Conservation (phyloP, 2,113 vertebrate genomes). For the Enhydra lutris region DNA sequence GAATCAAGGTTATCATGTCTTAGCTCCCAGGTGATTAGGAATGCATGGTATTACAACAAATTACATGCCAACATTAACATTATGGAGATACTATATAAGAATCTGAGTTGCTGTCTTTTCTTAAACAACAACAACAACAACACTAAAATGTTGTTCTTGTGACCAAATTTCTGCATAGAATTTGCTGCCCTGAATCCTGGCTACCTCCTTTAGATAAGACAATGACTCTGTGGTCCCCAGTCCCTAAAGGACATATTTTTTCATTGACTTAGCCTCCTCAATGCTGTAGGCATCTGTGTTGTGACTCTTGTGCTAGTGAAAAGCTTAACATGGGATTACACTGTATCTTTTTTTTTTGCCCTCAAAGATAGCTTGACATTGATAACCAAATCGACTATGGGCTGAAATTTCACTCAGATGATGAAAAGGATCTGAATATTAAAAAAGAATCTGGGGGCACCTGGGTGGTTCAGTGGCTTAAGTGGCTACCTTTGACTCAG, state of each 20-base stretch:
- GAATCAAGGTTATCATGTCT: not conserved
- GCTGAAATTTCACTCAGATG: not conserved
- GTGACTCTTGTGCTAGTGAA: not conserved
- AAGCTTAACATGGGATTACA: not conserved
- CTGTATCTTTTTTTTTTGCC: not conserved
- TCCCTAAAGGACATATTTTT: not conserved
- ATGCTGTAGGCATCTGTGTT: not conserved
- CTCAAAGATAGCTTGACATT: not conserved
- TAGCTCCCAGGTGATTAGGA: not conserved
- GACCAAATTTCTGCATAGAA: not conserved
- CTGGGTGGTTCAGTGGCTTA: too few species aligned
- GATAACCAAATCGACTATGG: not conserved
- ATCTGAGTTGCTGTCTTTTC: not conserved
- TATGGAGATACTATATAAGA: not conserved
- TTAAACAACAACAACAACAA: not conserved
- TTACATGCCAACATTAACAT: not conserved
- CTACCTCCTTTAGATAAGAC: not conserved
- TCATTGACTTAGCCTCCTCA: not conserved
- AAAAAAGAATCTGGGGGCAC: not conserved
- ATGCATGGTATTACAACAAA: not conserved
- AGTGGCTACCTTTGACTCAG: too few species aligned
- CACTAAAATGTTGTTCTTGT: not conserved
- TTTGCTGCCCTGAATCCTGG: not conserved
- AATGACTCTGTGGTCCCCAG: not conserved
- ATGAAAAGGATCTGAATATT: not conserved